phyloP scores from a whole-genome alignment of 2,888 invertebrate genomes.

The Calameuta pallipes region DNA sequence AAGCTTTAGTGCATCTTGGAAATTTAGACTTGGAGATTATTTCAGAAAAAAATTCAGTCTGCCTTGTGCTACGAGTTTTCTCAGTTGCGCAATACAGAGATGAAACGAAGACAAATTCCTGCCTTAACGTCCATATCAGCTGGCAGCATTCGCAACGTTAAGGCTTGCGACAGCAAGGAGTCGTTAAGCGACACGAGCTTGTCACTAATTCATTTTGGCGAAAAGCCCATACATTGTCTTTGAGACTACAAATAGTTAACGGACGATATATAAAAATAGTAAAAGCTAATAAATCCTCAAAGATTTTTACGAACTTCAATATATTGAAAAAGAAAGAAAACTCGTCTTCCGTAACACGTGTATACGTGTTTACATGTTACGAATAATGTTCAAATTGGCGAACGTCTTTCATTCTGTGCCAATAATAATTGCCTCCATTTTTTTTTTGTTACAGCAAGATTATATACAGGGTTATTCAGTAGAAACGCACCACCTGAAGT shows the following conservation, averaged over 20 bases:
- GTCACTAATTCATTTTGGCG: background rate
- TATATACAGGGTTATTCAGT: no score
- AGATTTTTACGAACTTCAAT: background rate
- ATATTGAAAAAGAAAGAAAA: background rate
- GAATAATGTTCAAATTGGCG: no score
- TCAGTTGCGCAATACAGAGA: background rate
- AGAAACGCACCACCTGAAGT: no score
- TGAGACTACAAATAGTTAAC: background rate
- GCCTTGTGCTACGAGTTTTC: background rate
- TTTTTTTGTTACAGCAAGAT: no score
- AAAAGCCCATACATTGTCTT: background rate
- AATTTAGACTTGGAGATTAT: background rate
- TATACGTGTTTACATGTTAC: background rate
- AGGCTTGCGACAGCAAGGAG: background rate
- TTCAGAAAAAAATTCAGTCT: background rate
- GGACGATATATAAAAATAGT: background rate
- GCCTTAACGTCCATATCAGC: background rate
- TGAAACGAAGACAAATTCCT: background rate
- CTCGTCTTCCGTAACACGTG: background rate
- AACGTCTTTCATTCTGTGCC: no score
- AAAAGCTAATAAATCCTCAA: background rate
- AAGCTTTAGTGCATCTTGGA: background rate
- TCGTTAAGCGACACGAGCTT: background rate
- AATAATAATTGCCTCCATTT: no score
- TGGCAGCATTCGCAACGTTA: background rate